Evolutionary conservation across 2,797 vertebrate species (phyloP), one percentile per base, ranked within the genome.

Genomic region (Phrynocephalus vlangalii): DNA sequence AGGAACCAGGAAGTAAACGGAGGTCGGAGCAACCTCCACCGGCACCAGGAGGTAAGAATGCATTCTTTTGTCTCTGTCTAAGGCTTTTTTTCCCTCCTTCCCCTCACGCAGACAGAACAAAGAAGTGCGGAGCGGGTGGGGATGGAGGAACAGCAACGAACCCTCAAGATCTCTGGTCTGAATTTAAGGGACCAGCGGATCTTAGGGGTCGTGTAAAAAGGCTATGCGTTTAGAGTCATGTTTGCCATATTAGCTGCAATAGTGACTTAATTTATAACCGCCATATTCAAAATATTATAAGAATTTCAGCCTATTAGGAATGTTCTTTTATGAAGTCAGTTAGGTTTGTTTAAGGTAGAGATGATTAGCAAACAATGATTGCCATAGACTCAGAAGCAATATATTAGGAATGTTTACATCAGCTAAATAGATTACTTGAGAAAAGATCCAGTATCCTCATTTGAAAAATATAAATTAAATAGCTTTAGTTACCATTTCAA

Each of bases 281-380:
- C 60, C 67, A 56, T 78, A 70, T 33, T 13, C 11, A 79, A 44
- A 11, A 85, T 7, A 38, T 70, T 8, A 9, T 70, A 6, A 79
- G 66, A 86, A 70, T 26, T 86, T 10, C n/a, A 66, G 16, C 56
- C 76, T 24, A 84, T 84, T 48, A 84, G 72, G 28, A 78, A 33
- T 79, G 70, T 10, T 67, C n/a, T 28, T 86, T 84, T 73, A 48
- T 66, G 56, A 84, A 84, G 76, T 76, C 11, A 18, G 10, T 77
- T 50, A 78, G 68, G 50, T 80, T 86, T 86, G 76, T 85, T 71
- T 28, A 86, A 86, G 16, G 20, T 30, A 60, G 30, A 4, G 50
- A 72, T 80, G 8, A 44, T 63, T 73, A 50, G 75, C 44, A 85
- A 73, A 85, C 52, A 44, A 26, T 63, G 73, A 85, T 77, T 28